Evolutionary conservation across 2,888 invertebrate species (phyloP).

Genomic region (Sialis fuliginosa): DNA sequence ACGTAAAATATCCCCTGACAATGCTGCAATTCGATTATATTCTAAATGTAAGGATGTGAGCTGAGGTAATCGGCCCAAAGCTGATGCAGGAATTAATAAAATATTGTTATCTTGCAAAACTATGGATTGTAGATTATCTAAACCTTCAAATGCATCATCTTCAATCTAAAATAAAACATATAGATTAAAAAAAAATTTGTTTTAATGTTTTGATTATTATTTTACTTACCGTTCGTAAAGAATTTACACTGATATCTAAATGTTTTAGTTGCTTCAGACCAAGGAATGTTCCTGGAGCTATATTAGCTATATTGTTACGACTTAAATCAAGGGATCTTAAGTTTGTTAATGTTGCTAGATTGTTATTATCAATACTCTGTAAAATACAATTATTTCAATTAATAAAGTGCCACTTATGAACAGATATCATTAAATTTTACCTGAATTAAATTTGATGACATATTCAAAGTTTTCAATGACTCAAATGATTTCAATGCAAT

Average conservation of each 20-base stretch:
- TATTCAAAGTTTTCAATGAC: constrained; percentile 53
- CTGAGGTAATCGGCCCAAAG: constrained; percentile 60
- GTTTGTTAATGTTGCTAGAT: constrained; percentile 44
- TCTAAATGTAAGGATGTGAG: constrained; percentile 59
- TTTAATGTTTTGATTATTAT: not conserved
- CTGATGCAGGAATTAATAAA: constrained; percentile 65
- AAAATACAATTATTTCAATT: constrained; percentile 1
- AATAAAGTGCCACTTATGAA: not conserved
- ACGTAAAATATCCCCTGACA: constrained; percentile 60
- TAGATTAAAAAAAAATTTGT: not conserved
- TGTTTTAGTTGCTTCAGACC: constrained; percentile 51
- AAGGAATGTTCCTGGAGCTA: constrained; percentile 66
- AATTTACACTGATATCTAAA: constrained; percentile 72
- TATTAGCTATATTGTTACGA: constrained; percentile 64
- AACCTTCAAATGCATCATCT: constrained; percentile 72
- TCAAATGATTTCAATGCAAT: constrained; percentile 54
- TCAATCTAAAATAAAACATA: constrained; percentile 44
- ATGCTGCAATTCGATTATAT: constrained; percentile 72
- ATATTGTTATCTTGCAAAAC: constrained; percentile 78
- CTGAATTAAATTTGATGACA: constrained; percentile 73
- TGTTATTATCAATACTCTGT: constrained; percentile 59
- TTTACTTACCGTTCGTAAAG: constrained; percentile 59
- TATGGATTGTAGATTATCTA: constrained; percentile 56
- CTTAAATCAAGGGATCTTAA: constrained; percentile 66
- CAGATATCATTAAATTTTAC: constrained; percentile 24